Conservation (phyloP, 2,888 invertebrate species). For the Hirtodrosophila duncani region DNA sequence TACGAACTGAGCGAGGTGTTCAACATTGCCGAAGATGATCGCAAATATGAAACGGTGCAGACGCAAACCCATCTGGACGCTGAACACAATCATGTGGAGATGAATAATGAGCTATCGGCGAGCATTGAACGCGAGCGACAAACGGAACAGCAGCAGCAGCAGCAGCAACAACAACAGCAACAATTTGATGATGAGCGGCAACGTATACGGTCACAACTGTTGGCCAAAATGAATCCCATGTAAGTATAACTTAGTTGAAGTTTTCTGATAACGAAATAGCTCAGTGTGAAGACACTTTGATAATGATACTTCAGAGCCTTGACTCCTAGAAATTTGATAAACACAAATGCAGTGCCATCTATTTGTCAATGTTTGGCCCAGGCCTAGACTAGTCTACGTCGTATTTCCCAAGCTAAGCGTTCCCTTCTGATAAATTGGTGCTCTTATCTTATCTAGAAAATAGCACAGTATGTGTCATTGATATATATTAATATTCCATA, state of each 20-base stretch:
- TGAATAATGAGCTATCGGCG: conserved; percentile 86
- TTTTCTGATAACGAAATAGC: too few species aligned
- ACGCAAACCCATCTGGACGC: conserved; percentile 78
- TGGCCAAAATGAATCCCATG: conserved; percentile 78
- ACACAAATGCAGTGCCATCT: too few species aligned
- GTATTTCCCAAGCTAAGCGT: too few species aligned
- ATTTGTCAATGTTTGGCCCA: too few species aligned
- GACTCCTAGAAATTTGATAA: too few species aligned
- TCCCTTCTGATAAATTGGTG: too few species aligned
- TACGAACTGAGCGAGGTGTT: conserved; percentile 93
- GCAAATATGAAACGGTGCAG: conserved; percentile 84
- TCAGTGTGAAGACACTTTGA: too few species aligned
- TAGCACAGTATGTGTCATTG: too few species aligned
- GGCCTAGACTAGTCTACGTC: too few species aligned
- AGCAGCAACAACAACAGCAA: conserved; percentile 59
- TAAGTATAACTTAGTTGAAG: conserved; percentile 59
- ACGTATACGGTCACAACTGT: conserved; percentile 76
- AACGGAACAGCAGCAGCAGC: conserved; percentile 78
- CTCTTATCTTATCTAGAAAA: too few species aligned
- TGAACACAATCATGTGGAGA: conserved; percentile 80
- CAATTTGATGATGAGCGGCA: conserved; percentile 79
- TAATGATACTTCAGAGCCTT: too few species aligned
- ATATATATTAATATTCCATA: too few species aligned
- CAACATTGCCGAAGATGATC: conserved; percentile 89
- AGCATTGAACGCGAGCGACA: conserved; percentile 89